These are phyloP conservation scores for Psephotus haematonotus DNA, from an alignment of 2,113 vertebrate species.

Conservation along the genomic window DNA sequence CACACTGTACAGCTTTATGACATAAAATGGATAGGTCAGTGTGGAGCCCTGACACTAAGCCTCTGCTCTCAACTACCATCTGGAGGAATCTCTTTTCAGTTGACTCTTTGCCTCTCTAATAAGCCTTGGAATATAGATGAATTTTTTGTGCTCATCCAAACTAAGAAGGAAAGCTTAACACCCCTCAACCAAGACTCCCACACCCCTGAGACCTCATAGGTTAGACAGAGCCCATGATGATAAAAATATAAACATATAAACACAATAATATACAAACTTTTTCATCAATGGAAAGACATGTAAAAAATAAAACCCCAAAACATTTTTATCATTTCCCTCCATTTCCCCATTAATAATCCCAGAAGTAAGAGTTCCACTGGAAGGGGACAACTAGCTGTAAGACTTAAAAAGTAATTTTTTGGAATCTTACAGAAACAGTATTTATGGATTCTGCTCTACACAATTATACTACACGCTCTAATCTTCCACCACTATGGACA, in stretches of 20 bases:
- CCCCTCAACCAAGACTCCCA: not conserved
- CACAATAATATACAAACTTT: not conserved
- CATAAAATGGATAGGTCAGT: not conserved
- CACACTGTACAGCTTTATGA: not conserved
- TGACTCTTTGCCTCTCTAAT: not conserved
- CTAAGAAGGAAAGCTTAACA: not conserved
- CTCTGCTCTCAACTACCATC: not conserved
- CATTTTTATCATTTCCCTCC: not conserved
- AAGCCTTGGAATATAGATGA: not conserved
- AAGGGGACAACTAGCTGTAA: not conserved
- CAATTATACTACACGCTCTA: fast-evolving
- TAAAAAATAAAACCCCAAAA: not conserved
- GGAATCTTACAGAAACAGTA: not conserved
- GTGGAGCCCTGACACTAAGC: not conserved
- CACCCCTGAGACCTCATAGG: not conserved
- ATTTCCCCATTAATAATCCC: not conserved
- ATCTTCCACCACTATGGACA: not conserved
- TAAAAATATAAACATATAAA: not conserved
- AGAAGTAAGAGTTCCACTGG: not conserved
- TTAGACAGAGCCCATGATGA: not conserved
- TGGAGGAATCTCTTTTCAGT: not conserved
- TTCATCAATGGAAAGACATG: not conserved
- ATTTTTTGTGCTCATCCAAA: not conserved
- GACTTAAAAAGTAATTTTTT: not conserved
- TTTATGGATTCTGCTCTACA: not conserved